These are phyloP conservation scores for Todiramphus saurophagus DNA, from an alignment of 2,113 vertebrate species.

Conservation along the genomic window DNA sequence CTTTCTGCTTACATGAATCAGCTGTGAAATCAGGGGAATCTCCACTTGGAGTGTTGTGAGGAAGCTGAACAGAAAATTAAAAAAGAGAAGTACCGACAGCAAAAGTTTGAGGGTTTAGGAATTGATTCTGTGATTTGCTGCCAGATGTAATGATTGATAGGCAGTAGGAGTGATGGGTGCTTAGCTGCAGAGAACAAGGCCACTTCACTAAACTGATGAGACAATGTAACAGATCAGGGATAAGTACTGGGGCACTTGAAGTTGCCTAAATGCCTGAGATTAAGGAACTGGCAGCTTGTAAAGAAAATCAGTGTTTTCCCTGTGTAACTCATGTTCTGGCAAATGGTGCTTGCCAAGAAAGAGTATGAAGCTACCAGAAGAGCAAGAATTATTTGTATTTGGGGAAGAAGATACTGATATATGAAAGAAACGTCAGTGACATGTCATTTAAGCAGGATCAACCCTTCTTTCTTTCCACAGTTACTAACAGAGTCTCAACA, in stretches of 20 bases:
- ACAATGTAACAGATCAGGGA: neutral
- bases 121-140: neutral
- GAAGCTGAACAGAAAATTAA: neutral
- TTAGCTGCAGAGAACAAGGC: neutral
- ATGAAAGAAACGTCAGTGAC: neutral
- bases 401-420: neutral
- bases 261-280: neutral
- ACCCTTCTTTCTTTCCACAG: neutral
- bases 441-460: neutral
- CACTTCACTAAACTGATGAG: neutral
- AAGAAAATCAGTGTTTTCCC: neutral
- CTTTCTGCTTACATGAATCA: neutral
- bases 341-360: neutral
- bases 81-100: neutral
- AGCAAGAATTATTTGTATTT: neutral
- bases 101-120: neutral
- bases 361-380: neutral
- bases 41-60: neutral
- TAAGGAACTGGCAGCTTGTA: neutral
- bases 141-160: neutral
- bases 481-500: neutral
- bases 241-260: neutral
- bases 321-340: neutral
- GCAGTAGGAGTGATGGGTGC: neutral
- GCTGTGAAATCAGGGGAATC: constrained; percentile 1